Conservation (phyloP, 2,797 vertebrate species). For the Periparus ater region DNA sequence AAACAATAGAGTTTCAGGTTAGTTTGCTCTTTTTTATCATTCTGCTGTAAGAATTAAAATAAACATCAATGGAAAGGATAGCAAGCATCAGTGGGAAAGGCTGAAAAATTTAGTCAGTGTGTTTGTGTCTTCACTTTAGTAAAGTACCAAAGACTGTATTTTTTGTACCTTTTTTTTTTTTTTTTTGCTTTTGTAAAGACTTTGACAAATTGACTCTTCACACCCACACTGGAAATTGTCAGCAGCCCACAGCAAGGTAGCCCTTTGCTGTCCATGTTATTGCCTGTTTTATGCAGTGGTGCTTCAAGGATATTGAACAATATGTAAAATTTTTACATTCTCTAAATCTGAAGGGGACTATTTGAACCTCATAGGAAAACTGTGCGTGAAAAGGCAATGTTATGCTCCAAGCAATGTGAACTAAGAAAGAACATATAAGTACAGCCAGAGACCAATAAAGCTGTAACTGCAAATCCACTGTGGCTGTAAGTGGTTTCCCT, state of each 20-base stretch:
- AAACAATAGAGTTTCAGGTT: background rate
- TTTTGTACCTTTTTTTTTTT: background rate
- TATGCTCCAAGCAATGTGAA: constrained; percentile 38
- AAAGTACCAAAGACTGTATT: background rate
- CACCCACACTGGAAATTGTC: background rate
- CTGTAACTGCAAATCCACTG: constrained; percentile 43
- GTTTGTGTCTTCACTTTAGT: background rate
- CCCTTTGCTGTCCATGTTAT: background rate
- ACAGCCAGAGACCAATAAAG: constrained; percentile 48
- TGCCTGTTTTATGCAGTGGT: background rate
- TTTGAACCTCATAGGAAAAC: constrained; percentile 17
- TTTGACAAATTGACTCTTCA: background rate
- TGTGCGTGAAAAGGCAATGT: constrained; percentile 10
- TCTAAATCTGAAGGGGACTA: constrained; percentile 10
- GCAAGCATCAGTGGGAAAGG: background rate
- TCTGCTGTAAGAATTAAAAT: background rate
- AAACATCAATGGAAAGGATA: background rate
- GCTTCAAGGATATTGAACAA: constrained; percentile 1
- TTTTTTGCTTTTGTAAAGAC: background rate
- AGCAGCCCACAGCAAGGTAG: background rate
- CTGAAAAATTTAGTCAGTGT: background rate
- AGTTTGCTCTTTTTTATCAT: background rate
- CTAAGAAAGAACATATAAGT: constrained; percentile 45
- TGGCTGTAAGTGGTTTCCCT: constrained; percentile 41
- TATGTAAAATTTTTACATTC: constrained; percentile 37